Conservation (phyloP, 2,888 invertebrate species). For the Morinoia aosen region DNA sequence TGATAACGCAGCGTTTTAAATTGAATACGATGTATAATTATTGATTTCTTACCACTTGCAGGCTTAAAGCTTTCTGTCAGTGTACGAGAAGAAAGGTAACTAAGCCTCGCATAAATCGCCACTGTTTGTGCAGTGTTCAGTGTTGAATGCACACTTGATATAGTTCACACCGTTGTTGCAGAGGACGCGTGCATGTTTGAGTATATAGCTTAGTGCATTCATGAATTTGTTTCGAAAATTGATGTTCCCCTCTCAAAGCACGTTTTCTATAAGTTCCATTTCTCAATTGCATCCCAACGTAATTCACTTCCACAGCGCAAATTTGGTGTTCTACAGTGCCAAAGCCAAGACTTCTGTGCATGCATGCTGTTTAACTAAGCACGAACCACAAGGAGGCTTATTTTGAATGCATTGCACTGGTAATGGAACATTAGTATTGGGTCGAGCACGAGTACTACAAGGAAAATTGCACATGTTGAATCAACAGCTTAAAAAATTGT, state of each 20-base stretch:
- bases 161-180: neutral
- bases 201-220: neutral
- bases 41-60: neutral
- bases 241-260: neutral
- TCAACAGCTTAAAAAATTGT: neutral
- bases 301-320: neutral
- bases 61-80: conserved; percentile 21
- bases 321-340: neutral
- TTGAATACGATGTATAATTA: neutral
- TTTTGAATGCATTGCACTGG: neutral
- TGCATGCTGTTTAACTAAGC: neutral
- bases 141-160: neutral
- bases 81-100: conserved; percentile 39
- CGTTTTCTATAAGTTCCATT: neutral
- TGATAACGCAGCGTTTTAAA: neutral
- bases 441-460: neutral
- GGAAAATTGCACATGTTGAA: neutral
- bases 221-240: neutral
- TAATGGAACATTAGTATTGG: neutral
- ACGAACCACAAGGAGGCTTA: neutral
- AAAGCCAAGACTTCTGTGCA: neutral
- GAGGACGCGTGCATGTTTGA: neutral
- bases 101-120: neutral
- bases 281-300: neutral
- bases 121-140: neutral